phyloP scores from a whole-genome alignment of 1,140 invertebrate genomes.

The Drosophila takahashii region DNA sequence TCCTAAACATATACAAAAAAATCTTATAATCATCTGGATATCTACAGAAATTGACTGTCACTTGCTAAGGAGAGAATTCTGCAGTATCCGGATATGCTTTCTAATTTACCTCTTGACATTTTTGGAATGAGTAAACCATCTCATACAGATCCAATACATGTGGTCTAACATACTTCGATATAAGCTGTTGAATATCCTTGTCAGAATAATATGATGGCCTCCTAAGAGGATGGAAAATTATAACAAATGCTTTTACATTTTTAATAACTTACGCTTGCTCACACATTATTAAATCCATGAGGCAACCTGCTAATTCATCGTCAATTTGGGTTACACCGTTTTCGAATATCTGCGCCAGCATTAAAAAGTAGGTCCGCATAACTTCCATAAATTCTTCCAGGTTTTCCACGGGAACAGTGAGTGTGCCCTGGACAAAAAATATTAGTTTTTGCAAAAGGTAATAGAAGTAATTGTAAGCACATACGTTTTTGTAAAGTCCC shows the following conservation, averaged over 20 bases:
- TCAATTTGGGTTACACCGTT: constrained; percentile 18
- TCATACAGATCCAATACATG: constrained; percentile 28
- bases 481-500: constrained; percentile 27
- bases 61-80: neutral
- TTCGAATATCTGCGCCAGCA: constrained; percentile 47
- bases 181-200: constrained; percentile 13
- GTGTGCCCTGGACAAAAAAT: constrained; percentile 21
- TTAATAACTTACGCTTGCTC: constrained; percentile 26
- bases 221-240: constrained; percentile 13
- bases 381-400: constrained; percentile 37
- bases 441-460: neutral
- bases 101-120: constrained; percentile 47
- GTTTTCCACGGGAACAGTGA: constrained; percentile 13
- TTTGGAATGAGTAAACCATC: constrained; percentile 33
- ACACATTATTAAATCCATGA: constrained; percentile 32
- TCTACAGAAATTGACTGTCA: neutral
- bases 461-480: neutral
- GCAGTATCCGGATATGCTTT: neutral
- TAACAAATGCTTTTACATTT: neutral
- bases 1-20: neutral
- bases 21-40: neutral
- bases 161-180: constrained; percentile 35
- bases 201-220: neutral
- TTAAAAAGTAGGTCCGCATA: constrained; percentile 28
- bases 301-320: constrained; percentile 9